phyloP scores from a whole-genome alignment of 2,888 invertebrate species.

The Incurvaria masculella region DNA sequence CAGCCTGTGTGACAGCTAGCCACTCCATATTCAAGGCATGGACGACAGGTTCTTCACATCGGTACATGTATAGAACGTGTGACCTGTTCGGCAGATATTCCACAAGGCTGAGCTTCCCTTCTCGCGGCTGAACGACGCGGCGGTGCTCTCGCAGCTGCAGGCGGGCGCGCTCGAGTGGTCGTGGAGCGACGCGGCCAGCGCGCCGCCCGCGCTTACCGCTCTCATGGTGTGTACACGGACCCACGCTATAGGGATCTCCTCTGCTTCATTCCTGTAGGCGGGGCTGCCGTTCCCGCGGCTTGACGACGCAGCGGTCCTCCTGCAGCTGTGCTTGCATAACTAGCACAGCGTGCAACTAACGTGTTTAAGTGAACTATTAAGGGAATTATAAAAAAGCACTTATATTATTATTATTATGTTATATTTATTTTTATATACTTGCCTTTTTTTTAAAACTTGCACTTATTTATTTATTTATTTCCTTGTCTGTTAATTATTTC shows the following conservation, averaged over 20 bases:
- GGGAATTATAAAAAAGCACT: not conserved
- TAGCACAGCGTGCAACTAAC: not conserved
- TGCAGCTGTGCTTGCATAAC: too few species aligned
- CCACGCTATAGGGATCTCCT: not conserved
- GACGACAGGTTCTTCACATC: too few species aligned
- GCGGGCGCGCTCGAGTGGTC: slow-evolving; percentile 65
- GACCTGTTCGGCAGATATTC: slow-evolving; percentile 42
- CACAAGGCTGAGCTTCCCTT: slow-evolving; percentile 49
- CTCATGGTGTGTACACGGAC: slow-evolving; percentile 29
- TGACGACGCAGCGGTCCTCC: not conserved
- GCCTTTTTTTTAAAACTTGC: too few species aligned
- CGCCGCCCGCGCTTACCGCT: slow-evolving; percentile 43
- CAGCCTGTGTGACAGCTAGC: too few species aligned
- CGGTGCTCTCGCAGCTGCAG: slow-evolving; percentile 64
- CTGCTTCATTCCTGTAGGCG: not conserved
- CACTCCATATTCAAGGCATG: too few species aligned
- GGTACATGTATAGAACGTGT: too few species aligned
- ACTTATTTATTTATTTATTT: too few species aligned
- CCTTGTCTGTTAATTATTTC: too few species aligned
- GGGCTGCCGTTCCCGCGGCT: not conserved
- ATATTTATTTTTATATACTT: too few species aligned
- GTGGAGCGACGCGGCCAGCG: slow-evolving; percentile 61
- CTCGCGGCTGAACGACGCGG: slow-evolving; percentile 71
- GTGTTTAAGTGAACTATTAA: not conserved
- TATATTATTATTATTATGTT: too few species aligned